A percentile compares a stretch with the other conserved stretches of the same genome.
phyloP scores from a whole-genome alignment of 1,140 invertebrate species.

The Microvelia longipes region DNA sequence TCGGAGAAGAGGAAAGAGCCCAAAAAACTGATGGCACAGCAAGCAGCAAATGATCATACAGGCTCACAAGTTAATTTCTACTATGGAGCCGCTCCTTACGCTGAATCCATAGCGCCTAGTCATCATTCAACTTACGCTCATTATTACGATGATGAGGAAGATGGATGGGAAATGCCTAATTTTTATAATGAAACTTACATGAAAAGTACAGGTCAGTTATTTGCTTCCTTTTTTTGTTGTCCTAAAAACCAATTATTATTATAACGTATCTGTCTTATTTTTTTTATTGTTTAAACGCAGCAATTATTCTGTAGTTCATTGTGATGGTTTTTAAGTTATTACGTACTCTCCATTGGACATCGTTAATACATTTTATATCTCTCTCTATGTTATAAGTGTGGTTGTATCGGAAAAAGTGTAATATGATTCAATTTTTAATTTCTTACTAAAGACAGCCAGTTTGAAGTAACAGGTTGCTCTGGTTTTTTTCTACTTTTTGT shows the following conservation, averaged over 20 bases:
- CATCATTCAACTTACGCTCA: conserved; percentile 90
- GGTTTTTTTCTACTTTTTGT: too few species aligned
- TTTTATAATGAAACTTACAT: conserved; percentile 94
- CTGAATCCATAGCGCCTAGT: conserved; percentile 84
- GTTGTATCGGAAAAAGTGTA: too few species aligned
- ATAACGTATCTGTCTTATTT: neutral
- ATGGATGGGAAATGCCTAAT: conserved; percentile 94
- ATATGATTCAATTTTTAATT: too few species aligned
- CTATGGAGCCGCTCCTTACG: conserved; percentile 83
- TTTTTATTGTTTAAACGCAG: too few species aligned
- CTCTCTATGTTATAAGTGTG: too few species aligned
- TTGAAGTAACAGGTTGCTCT: too few species aligned
- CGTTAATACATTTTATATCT: too few species aligned
- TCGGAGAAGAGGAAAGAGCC: conserved; percentile 67
- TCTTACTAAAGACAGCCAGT: too few species aligned
- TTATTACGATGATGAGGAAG: conserved; percentile 88
- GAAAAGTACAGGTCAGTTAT: conserved; percentile 50
- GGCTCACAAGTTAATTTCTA: conserved; percentile 91
- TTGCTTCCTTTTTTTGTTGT: neutral
- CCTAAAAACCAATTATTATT: neutral
- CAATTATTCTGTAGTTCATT: neutral
- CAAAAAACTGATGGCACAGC: conserved; percentile 69
- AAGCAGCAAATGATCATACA: conserved; percentile 72
- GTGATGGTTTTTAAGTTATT: neutral
- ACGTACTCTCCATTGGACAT: too few species aligned